These are phyloP conservation scores for Hoplias malabaricus DNA, from an alignment of 2,113 vertebrate species.

Conservation along the genomic window DNA sequence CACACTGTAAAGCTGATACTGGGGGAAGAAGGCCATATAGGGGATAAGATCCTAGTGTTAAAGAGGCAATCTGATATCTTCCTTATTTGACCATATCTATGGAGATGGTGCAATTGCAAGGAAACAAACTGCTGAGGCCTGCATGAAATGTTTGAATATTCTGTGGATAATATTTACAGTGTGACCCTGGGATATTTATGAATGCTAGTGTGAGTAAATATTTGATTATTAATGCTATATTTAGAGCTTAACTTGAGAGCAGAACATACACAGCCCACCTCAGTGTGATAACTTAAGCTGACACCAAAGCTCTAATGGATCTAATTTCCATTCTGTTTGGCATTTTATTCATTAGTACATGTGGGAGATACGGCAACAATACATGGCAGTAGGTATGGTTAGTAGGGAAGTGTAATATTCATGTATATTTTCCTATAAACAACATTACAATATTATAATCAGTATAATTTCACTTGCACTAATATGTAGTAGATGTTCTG, in stretches of 20 bases:
- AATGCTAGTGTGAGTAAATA: not conserved
- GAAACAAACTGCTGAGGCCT: not conserved
- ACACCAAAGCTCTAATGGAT: too few relatives aligned
- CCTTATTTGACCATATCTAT: not conserved
- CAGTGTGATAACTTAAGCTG: not conserved
- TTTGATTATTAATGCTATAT: not conserved
- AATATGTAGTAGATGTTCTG: too few relatives aligned
- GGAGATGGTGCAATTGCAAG: not conserved
- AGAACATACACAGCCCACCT: not conserved
- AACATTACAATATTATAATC: too few relatives aligned
- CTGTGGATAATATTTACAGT: not conserved
- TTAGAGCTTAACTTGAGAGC: not conserved
- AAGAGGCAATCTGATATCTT: not conserved
- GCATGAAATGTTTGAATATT: not conserved
- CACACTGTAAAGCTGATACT: conserved; percentile 34
- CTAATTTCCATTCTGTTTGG: too few relatives aligned
- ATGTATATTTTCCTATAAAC: too few relatives aligned
- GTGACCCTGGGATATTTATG: not conserved
- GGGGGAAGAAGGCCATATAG: not conserved
- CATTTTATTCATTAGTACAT: too few relatives aligned
- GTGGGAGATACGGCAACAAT: too few relatives aligned
- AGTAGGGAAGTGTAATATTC: too few relatives aligned
- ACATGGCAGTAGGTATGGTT: too few relatives aligned
- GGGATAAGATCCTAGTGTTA: not conserved
- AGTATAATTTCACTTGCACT: too few relatives aligned